These are phyloP conservation scores for Tribolium madens DNA, from an alignment of 1,140 invertebrate genomes.

Conservation along the genomic window DNA sequence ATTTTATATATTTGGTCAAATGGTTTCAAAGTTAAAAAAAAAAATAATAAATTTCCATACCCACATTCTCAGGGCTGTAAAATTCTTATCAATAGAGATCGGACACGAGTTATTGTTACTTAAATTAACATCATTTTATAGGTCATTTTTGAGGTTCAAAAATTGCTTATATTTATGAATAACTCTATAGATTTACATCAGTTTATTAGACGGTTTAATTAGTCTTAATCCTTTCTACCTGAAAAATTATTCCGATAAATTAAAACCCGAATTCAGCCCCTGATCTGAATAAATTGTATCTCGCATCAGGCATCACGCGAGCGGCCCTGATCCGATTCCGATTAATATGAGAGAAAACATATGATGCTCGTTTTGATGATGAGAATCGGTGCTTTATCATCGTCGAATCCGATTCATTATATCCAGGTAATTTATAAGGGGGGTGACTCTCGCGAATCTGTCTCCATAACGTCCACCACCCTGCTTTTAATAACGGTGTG, in stretches of 20 bases:
- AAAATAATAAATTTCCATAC: no score
- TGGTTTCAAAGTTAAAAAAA: no score
- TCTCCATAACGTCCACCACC: not conserved
- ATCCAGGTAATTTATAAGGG: constrained; percentile 48
- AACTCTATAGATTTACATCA: no score
- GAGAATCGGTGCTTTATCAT: constrained; percentile 55
- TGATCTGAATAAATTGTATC: constrained; percentile 33
- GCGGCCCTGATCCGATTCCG: constrained; percentile 52
- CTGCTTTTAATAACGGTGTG: constrained; percentile 1
- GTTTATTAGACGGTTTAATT: no score
- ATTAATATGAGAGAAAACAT: constrained; percentile 58
- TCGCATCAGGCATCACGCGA: constrained; percentile 42
- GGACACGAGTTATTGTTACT: no score
- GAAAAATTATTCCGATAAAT: constrained; percentile 17
- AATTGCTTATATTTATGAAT: no score
- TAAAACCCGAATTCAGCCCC: not conserved
- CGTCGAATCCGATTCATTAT: constrained; percentile 54
- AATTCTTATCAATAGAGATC: no score
- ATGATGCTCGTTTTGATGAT: constrained; percentile 55
- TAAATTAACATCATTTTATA: no score
- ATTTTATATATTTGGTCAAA: no score
- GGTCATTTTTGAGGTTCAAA: no score
- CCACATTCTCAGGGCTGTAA: no score
- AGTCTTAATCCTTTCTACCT: no score
- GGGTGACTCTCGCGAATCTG: not conserved